Evolutionary conservation across 2,113 vertebrate species (phyloP).

Genomic region (Condylura cristata): DNA sequence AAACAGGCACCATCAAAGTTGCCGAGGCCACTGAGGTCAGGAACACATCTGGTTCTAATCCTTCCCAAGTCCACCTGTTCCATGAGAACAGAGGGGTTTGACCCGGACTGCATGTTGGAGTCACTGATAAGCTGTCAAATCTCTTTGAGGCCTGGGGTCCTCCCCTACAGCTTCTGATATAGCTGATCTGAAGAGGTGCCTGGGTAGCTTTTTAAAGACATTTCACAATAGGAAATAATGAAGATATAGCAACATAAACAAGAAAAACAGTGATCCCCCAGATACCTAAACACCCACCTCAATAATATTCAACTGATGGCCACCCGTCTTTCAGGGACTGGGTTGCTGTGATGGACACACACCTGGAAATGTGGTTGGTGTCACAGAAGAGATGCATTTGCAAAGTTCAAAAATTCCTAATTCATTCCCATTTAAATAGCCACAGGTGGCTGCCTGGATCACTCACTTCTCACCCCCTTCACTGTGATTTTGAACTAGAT

Average conservation of each 20-base stretch:
- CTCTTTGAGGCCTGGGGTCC: background rate
- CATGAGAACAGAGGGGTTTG: background rate
- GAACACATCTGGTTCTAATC: background rate
- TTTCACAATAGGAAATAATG: background rate
- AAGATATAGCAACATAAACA: background rate
- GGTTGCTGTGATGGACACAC: background rate
- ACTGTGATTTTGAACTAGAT: background rate
- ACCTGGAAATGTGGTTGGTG: background rate
- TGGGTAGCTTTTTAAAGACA: background rate
- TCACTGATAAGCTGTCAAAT: background rate
- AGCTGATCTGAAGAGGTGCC: background rate
- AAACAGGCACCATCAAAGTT: background rate
- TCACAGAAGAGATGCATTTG: background rate
- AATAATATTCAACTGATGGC: background rate
- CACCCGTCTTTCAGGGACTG: background rate
- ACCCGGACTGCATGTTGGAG: background rate
- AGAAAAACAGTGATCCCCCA: background rate
- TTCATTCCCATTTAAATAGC: conserved; percentile 24
- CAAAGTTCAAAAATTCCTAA: background rate
- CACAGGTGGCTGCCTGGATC: background rate
- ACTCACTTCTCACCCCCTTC: background rate
- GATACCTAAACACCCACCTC: background rate
- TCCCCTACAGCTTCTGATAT: background rate
- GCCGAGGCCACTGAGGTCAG: background rate
- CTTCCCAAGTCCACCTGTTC: background rate